Evolutionary conservation across 1,140 invertebrate genomes (phyloP), one percentile per base, ranked within the genome.

Genomic region (Sycophaga agraensis): DNA sequence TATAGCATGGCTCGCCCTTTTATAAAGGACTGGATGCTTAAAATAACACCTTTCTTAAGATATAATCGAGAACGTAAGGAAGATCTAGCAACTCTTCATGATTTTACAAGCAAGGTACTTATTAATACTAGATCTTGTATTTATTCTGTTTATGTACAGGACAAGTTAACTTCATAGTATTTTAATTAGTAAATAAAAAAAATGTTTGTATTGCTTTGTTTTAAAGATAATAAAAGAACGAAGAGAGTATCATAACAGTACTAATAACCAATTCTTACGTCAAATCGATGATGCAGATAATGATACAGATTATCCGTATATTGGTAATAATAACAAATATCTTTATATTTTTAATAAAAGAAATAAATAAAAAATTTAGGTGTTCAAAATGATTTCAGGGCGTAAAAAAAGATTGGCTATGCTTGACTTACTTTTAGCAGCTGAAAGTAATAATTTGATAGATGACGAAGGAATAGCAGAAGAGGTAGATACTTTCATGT

Each of bases 401-500:
- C 74, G 73, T 28, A 87, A 84, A 59, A 86, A 84, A 58, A 82
- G 86, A 51, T 70, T 89, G 9, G 91, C 92, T 5, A 92, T 96
- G 80, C 75, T 96, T n/a, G 93, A 96, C 81, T 81, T 94, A 64
- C 69, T 94, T 8, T 75, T 94, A 68, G 83, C 83, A 12, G 83
- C 85, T 53, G 79, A 82, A 43, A 69, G 81, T 55, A 78, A 83
- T 16, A 81, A 76, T 40, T 49, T 68, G 8, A 84, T 85, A 50
- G 84, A 83, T 61, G 76, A 86, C 46, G 59, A 79, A 21, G 90
- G 91, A 57, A 91, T 94, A 40, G 82, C 86, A 63, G 91, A 93
- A 72, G 91, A 93, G 83, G 89, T 92, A 4, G 89, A 92, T 72
- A 92, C 90, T 0, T 93, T 92, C 69, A 88, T 91, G 83, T 91